These are phyloP conservation scores for Amphipoea lucens DNA, from an alignment of 2,888 invertebrate genomes.

Conservation along the genomic window DNA sequence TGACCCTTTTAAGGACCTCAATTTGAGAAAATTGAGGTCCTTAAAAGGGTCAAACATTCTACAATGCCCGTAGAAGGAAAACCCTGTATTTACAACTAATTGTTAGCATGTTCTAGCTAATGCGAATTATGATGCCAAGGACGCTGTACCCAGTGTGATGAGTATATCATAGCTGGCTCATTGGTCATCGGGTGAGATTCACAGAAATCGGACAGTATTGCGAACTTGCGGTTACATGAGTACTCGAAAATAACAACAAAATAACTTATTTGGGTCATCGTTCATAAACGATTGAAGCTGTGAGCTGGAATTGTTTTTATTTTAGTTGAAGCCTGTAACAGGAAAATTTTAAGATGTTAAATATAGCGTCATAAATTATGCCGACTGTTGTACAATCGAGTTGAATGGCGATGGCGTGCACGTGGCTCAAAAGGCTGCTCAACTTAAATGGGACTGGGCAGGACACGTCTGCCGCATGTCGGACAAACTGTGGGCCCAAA, in stretches of 20 bases:
- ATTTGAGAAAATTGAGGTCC: slow-evolving; percentile 6
- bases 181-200: slow-evolving; percentile 36
- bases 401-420: too few relatives aligned
- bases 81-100: slow-evolving; percentile 28
- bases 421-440: too few relatives aligned
- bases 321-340: background rate
- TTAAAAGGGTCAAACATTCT: slow-evolving; percentile 13
- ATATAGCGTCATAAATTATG: too few relatives aligned
- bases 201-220: slow-evolving; percentile 32
- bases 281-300: slow-evolving; percentile 5
- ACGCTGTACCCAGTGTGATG: background rate
- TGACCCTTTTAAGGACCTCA: too few relatives aligned
- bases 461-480: too few relatives aligned
- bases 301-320: slow-evolving; percentile 8
- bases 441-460: too few relatives aligned
- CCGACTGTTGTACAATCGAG: too few relatives aligned
- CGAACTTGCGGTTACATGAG: slow-evolving; percentile 49
- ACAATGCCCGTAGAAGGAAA: slow-evolving; percentile 50
- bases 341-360: slow-evolving; percentile 17
- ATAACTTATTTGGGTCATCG: slow-evolving; percentile 53
- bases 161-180: slow-evolving; percentile 26
- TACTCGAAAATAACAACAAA: slow-evolving; percentile 28
- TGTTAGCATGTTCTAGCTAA: slow-evolving; percentile 47
- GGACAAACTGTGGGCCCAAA: too few relatives aligned
- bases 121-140: slow-evolving; percentile 53